A percentile compares a stretch with the other conserved stretches of the same genome.
phyloP scores from a whole-genome alignment of 2,888 invertebrate genomes.

The Cataglyphis livida region DNA sequence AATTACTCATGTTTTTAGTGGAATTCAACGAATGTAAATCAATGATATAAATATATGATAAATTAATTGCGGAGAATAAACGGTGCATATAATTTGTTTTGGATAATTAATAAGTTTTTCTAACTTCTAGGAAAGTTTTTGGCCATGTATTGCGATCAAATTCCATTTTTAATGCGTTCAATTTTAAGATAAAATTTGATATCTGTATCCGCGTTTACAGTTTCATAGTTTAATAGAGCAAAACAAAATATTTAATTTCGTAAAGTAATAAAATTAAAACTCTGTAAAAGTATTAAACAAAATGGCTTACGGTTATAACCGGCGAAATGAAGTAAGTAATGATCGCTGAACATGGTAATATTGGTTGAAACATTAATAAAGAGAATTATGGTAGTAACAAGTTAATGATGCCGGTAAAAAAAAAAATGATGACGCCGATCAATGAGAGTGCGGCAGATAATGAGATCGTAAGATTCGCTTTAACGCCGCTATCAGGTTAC shows the following conservation, averaged over 20 bases:
- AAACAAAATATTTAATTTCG: neutral
- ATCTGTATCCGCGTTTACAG: neutral
- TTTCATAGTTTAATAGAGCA: neutral
- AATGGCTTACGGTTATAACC: neutral
- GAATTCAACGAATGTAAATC: neutral
- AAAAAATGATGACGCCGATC: slow-evolving; percentile 8
- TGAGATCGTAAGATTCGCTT: slow-evolving; percentile 46
- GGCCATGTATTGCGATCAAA: neutral
- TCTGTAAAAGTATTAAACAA: neutral
- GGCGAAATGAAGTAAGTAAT: slow-evolving; percentile 31
- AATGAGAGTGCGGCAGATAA: slow-evolving; percentile 33
- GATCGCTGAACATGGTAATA: slow-evolving; percentile 11
- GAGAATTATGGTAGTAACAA: slow-evolving; percentile 29
- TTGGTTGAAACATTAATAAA: slow-evolving; percentile 28
- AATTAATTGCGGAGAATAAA: neutral
- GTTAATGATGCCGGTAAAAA: slow-evolving; percentile 25
- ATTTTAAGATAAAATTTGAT: neutral
- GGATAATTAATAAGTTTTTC: neutral
- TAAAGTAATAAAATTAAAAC: neutral
- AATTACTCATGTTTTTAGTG: neutral
- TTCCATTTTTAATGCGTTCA: neutral
- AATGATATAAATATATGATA: too few species aligned
- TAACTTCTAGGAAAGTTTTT: neutral
- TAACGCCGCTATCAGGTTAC: slow-evolving; percentile 22
- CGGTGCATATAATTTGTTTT: neutral